Evolutionary conservation across 2,888 invertebrate species (phyloP).

Genomic region (Steromphala cineraria): DNA sequence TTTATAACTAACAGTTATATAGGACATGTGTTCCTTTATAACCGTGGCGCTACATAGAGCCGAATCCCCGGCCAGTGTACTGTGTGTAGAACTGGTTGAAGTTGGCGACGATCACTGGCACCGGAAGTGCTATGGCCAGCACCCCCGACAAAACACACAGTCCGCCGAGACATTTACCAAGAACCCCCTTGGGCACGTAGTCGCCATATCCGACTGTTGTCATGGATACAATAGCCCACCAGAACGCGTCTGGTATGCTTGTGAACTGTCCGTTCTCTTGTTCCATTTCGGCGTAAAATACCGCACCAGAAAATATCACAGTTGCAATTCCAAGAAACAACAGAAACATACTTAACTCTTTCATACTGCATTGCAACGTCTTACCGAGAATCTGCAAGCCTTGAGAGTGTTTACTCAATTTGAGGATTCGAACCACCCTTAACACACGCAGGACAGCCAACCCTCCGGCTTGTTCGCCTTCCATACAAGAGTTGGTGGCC

Average conservation of each 20-base stretch:
- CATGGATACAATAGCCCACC: slow-evolving; percentile 75
- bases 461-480: slow-evolving; percentile 53
- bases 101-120: slow-evolving; percentile 77
- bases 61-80: slow-evolving; percentile 58
- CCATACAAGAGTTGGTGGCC: slow-evolving; percentile 52
- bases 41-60: not conserved
- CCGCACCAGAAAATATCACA: slow-evolving; percentile 71
- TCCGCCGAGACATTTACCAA: slow-evolving; percentile 75
- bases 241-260: slow-evolving; percentile 74
- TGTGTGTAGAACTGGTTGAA: slow-evolving; percentile 76
- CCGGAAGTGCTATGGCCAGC: slow-evolving; percentile 76
- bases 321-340: slow-evolving; percentile 73
- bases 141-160: slow-evolving; percentile 76
- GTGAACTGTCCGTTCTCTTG: slow-evolving; percentile 58
- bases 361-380: slow-evolving; percentile 69
- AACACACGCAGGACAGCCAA: slow-evolving; percentile 68
- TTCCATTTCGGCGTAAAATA: slow-evolving; percentile 72
- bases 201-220: slow-evolving; percentile 75
- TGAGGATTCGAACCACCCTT: slow-evolving; percentile 71
- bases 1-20: too few relatives aligned
- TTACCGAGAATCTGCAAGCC: slow-evolving; percentile 72
- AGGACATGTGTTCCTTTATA: too few relatives aligned
- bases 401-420: slow-evolving; percentile 72
- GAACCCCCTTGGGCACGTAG: slow-evolving; percentile 72
- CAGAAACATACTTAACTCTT: slow-evolving; percentile 72